These are phyloP conservation scores for Hybos culiciformis DNA, from an alignment of 2,888 invertebrate genomes.

Conservation along the genomic window DNA sequence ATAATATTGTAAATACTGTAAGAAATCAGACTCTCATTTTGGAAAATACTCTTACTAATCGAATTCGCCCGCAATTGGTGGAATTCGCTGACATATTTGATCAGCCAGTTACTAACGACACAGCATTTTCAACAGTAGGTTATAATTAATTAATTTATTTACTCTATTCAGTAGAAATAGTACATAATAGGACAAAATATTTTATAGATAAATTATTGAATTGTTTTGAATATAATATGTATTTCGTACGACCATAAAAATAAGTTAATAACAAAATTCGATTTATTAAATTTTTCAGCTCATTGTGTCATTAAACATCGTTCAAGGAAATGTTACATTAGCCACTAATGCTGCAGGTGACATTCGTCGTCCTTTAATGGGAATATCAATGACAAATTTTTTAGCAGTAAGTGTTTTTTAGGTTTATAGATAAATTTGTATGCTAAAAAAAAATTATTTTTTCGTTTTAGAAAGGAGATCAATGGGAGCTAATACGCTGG, in stretches of 20 bases:
- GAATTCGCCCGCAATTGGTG: slow-evolving; percentile 54
- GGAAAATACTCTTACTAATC: slow-evolving; percentile 56
- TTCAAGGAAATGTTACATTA: slow-evolving; percentile 59
- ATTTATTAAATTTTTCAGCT: too few relatives aligned
- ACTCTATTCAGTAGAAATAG: too few relatives aligned
- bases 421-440: not conserved
- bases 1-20: slow-evolving; percentile 62
- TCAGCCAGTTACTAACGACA: slow-evolving; percentile 62
- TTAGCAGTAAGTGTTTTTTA: slow-evolving; percentile 31
- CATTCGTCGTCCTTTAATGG: slow-evolving; percentile 54
- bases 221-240: too few relatives aligned
- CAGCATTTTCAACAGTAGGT: slow-evolving; percentile 56
- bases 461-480: slow-evolving; percentile 47
- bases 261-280: too few relatives aligned
- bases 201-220: too few relatives aligned
- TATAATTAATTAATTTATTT: too few relatives aligned
- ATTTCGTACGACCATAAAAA: too few relatives aligned
- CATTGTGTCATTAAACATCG: slow-evolving; percentile 53
- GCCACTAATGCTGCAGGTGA: slow-evolving; percentile 65
- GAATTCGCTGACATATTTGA: slow-evolving; percentile 64
- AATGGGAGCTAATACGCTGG: slow-evolving; percentile 68
- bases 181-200: too few relatives aligned
- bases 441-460: slow-evolving; percentile 5
- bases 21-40: slow-evolving; percentile 70
- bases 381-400: slow-evolving; percentile 51